Evolutionary conservation across 2,888 invertebrate species (phyloP), one percentile per base, ranked within the genome.

Genomic region (Oscheius sp.): DNA sequence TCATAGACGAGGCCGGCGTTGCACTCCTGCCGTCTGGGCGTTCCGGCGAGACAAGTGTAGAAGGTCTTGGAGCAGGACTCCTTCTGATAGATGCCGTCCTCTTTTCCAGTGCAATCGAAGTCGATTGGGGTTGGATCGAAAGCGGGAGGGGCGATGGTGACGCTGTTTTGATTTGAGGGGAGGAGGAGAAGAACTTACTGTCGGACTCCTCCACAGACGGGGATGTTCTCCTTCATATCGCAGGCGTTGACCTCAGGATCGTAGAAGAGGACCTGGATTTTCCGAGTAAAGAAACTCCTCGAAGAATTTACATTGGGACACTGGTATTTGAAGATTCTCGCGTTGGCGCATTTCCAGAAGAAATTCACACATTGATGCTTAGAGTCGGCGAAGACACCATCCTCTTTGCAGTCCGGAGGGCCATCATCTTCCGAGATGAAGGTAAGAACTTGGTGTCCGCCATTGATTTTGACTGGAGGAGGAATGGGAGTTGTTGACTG

Each of bases 301-400:
- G n/a, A n/a, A n/a, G n/a, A 20, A 31, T 20, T 48, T 42, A 69
- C 69, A 29, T 55, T 8, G 53, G 71, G 78, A 52, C 78, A 78
- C 2, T 57, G 25, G 48, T 78, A 74, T 45, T 70, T 70, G 71
- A 70, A 75, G 20, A 74, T 46, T 25, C 66, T 72, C 50, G 69
- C 65, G 39, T 76, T 64, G 48, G 75, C 34, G 29, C 78, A 78
- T 34, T 75, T 74, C 50, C 46, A 78, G 71, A 76, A 78, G 63
- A 39, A 65, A 29, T 57, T 55, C 0, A 73, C 58, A 45, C 78
- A 78, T 3, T 25, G 6, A 4, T 33, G 15, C 5, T 72, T 55
- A 20, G 42, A 31, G 52, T 42, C 65, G 58, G 70, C 29, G 65
- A 61, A 46, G 69, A 70, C 66, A 0, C 66, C 65, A 37, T 76